Conservation (phyloP, 2,888 invertebrate genomes). For the Anagyrus pseudococci region DNA sequence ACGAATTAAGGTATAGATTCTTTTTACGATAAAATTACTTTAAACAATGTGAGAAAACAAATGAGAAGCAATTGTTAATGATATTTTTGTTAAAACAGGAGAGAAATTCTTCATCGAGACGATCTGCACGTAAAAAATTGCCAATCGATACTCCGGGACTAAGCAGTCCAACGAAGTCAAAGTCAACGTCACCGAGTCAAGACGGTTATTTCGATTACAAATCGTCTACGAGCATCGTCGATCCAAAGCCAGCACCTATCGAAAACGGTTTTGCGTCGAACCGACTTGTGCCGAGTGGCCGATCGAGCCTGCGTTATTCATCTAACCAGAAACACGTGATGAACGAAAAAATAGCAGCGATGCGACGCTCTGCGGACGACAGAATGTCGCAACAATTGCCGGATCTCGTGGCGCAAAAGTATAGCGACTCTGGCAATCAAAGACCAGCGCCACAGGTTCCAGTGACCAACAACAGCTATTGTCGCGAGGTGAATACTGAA, state of each 20-base stretch:
- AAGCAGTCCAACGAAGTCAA: slow-evolving; percentile 43
- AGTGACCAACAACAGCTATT: slow-evolving; percentile 37
- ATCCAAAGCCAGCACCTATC: slow-evolving; percentile 43
- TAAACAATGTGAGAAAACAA: slow-evolving; percentile 23
- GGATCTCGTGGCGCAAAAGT: slow-evolving; percentile 52
- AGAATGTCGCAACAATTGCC: slow-evolving; percentile 42
- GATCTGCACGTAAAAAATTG: slow-evolving; percentile 49
- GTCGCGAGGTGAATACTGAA: slow-evolving; percentile 25
- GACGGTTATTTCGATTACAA: slow-evolving; percentile 36
- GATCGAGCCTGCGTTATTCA: slow-evolving; percentile 59
- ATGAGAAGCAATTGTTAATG: neutral
- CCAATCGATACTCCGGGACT: slow-evolving; percentile 44
- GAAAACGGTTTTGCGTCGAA: slow-evolving; percentile 46
- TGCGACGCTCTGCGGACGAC: slow-evolving; percentile 19
- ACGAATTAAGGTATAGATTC: slow-evolving; percentile 24
- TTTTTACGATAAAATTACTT: neutral
- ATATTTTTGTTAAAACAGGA: slow-evolving; percentile 37
- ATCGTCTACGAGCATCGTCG: slow-evolving; percentile 37
- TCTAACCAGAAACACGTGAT: slow-evolving; percentile 63
- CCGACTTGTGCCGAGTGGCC: slow-evolving; percentile 36
- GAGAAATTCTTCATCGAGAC: slow-evolving; percentile 51
- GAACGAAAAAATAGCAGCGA: slow-evolving; percentile 59
- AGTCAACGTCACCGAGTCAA: slow-evolving; percentile 42
- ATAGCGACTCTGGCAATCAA: slow-evolving; percentile 56
- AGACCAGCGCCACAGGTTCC: slow-evolving; percentile 56